Evolutionary conservation across 2,113 vertebrate species (phyloP).

Genomic region (Macrotis lagotis): DNA sequence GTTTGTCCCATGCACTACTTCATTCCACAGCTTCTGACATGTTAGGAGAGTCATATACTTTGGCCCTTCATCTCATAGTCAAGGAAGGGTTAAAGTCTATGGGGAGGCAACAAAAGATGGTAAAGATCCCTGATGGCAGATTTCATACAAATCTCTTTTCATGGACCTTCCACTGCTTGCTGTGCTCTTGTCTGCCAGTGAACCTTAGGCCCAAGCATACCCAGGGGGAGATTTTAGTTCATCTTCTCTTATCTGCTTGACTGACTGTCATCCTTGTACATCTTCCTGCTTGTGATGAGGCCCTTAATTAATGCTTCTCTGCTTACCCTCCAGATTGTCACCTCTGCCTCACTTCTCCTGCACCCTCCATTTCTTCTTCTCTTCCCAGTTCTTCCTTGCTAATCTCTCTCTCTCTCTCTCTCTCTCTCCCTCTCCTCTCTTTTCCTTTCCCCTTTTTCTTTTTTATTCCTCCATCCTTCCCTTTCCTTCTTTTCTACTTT

Average conservation of each 20-base stretch:
- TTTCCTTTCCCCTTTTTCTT: background rate
- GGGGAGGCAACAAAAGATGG: conserved; percentile 83
- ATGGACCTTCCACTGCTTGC: conserved; percentile 86
- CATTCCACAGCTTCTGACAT: background rate
- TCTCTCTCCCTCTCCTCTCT: background rate
- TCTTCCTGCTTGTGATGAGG: conserved; percentile 90
- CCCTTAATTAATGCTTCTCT: conserved; percentile 94
- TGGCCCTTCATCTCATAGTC: background rate
- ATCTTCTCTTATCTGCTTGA: conserved; percentile 97
- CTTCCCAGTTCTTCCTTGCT: conserved; percentile 71
- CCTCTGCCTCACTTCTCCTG: conserved; percentile 73
- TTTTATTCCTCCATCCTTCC: background rate
- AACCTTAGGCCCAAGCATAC: conserved; percentile 85
- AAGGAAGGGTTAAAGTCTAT: conserved; percentile 70
- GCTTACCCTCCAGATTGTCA: conserved; percentile 81
- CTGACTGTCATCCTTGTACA: conserved; percentile 98
- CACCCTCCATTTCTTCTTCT: conserved; percentile 76
- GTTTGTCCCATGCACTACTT: background rate
- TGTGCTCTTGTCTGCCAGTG: conserved; percentile 95
- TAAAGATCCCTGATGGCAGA: conserved; percentile 85
- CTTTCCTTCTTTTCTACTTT: background rate
- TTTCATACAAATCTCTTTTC: conserved; percentile 94
- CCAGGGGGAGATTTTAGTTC: conserved; percentile 93
- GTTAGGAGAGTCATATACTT: background rate
- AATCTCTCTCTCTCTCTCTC: background rate